Evolutionary conservation across 1,140 invertebrate genomes (phyloP).

Genomic region (Platyscapa corneri): DNA sequence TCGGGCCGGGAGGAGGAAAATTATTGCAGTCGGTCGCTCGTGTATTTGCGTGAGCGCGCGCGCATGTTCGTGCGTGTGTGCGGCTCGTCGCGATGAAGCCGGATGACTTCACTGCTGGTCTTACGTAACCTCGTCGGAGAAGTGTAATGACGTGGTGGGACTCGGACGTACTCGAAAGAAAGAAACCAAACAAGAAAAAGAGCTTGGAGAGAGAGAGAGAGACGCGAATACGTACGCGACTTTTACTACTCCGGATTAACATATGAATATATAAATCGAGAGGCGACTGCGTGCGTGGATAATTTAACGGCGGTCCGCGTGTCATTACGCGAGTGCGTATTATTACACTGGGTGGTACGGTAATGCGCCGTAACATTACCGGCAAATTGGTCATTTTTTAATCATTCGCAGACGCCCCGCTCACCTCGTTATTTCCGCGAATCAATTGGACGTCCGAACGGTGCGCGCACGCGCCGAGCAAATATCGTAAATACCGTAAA

Average conservation of each 20-base stretch:
- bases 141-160: neutral
- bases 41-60: no score
- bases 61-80: neutral
- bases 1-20: neutral
- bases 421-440: no score
- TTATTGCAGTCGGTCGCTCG: neutral
- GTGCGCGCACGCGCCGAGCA: no score
- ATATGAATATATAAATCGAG: slow-evolving; percentile 32
- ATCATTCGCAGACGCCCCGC: no score
- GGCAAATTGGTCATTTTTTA: neutral
- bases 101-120: slow-evolving; percentile 48
- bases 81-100: slow-evolving; percentile 30
- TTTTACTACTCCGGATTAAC: slow-evolving; percentile 18
- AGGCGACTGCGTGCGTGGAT: neutral
- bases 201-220: neutral
- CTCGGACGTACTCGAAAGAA: slow-evolving; percentile 15
- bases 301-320: slow-evolving; percentile 24
- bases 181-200: slow-evolving; percentile 3
- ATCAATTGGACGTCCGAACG: no score
- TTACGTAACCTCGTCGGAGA: slow-evolving; percentile 39
- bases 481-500: no score
- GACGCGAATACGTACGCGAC: neutral
- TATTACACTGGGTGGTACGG: neutral
- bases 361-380: neutral
- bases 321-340: neutral